Base-by-base conservation (phyloP, 2,797 vertebrate genomes). In the Mormyrus hasselquistii region DNA sequence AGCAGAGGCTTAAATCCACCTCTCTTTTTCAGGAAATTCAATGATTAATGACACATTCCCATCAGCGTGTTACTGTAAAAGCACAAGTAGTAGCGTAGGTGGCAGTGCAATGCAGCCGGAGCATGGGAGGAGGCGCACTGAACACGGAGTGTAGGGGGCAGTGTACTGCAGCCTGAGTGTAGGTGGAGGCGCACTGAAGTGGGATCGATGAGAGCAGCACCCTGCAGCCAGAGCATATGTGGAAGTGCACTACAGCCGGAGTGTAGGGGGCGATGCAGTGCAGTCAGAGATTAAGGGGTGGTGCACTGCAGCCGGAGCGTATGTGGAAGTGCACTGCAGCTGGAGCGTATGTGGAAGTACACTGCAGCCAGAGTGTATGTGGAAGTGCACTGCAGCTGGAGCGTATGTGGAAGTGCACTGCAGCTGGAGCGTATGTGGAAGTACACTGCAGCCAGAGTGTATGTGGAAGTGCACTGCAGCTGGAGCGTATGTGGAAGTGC, bases 301-400 rank as follows among this genome's bases (percentile, higher is more conserved):
- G 44, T 44, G 79, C 10, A 14, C 38, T 1, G 9, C 7, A 41
- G 16, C 57, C 22, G 57, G 19, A 59, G 57, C 14, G 14, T 14
- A 53, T 2, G 52, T 2, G 1, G 19, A 0, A 7, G n/a, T 22
- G 57, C 49, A 50, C 49, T 10, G 49, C 49, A 50, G 49, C 8
- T 1, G 1, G 0, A 29, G 25, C 25, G 25, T 29, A 29, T 29
- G 25, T 29, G 25, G 25, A 29, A 29, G 25, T 29, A 1, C 25
- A 29, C 25, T 0, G 34, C 69, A 92, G 29, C 83, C 82, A 86
- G 53, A 85, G 82, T 93, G 85, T 94, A 95, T 41, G 38, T 41
- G 96, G 12, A 52, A 52, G 50, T 10, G 8, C 49, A 50, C 49
- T 10, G 49, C 49, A 50, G 49, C 8, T 1, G 1, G 0, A 29